A percentile compares a stretch with the other conserved stretches of the same genome.
Evolutionary conservation across 2,797 vertebrate genomes (phyloP).

Genomic region (Gymnothorax javanicus): DNA sequence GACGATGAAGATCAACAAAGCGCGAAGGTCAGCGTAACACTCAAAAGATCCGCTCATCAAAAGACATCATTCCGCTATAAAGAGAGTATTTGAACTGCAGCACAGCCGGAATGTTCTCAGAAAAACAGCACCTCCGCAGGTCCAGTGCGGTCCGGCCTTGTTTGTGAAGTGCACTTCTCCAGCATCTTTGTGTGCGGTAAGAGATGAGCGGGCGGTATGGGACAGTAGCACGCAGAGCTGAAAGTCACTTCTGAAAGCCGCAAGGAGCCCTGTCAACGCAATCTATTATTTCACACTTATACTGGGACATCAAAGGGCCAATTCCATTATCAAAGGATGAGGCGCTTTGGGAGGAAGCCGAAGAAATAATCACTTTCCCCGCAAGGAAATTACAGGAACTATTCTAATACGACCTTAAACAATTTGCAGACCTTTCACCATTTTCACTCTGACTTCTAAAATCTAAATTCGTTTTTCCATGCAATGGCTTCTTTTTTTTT

Average conservation of each 20-base stretch:
- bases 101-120: neutral
- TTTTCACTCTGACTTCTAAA: neutral
- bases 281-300: slow-evolving; percentile 52
- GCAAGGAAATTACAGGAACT: neutral
- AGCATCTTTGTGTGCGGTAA: slow-evolving; percentile 24
- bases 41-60: neutral
- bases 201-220: slow-evolving; percentile 40
- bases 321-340: slow-evolving; percentile 35
- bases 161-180: neutral
- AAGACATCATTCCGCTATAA: neutral
- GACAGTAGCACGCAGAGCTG: slow-evolving; percentile 38
- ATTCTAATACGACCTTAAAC: slow-evolving; percentile 27
- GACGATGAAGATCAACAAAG: neutral
- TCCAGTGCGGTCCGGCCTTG: neutral
- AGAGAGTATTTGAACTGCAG: neutral
- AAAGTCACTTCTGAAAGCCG: neutral
- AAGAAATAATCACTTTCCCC: slow-evolving; percentile 30
- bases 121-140: neutral
- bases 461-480: neutral
- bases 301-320: slow-evolving; percentile 53
- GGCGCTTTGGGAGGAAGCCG: slow-evolving; percentile 12
- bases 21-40: neutral
- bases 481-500: neutral
- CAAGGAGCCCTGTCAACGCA: slow-evolving; percentile 29
- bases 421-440: slow-evolving; percentile 3